Evolutionary conservation across 2,888 invertebrate species (phyloP).

Genomic region (Gryllus longicercus): DNA sequence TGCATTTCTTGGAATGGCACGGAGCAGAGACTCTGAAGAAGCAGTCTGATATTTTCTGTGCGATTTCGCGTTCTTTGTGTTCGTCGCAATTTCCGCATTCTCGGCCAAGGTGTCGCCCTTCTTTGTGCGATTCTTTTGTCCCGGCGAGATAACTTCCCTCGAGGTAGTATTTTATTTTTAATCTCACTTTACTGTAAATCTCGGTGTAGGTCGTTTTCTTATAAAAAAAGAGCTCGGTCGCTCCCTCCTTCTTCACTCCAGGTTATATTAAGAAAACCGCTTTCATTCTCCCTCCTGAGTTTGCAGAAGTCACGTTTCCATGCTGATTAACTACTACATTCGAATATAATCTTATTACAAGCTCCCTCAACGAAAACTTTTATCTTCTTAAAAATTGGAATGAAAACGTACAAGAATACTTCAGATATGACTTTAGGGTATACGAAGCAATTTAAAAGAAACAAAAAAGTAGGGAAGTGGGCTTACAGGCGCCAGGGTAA

Average conservation of each 20-base stretch:
- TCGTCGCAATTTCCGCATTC: too few relatives aligned
- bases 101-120: not conserved
- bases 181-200: not conserved
- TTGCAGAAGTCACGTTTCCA: not conserved
- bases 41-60: too few relatives aligned
- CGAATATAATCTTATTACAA: not conserved
- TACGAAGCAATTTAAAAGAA: too few relatives aligned
- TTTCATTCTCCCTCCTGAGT: not conserved
- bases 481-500: too few relatives aligned
- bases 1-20: too few relatives aligned
- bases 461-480: too few relatives aligned
- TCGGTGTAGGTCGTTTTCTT: constrained; percentile 4
- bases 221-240: not conserved
- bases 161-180: constrained; percentile 6
- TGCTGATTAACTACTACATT: not conserved
- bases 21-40: too few relatives aligned
- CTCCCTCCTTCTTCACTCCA: not conserved
- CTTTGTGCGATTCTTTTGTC: not conserved
- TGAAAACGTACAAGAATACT: not conserved
- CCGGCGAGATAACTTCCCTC: not conserved
- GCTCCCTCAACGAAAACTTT: not conserved
- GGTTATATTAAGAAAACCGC: constrained; percentile 4
- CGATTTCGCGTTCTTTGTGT: too few relatives aligned
- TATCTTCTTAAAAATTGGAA: not conserved
- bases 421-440: too few relatives aligned